Evolutionary conservation across 37 sponge, comb jelly and placozoan genomes (phyloP).

Genomic region (Hexactinellida sp.): DNA sequence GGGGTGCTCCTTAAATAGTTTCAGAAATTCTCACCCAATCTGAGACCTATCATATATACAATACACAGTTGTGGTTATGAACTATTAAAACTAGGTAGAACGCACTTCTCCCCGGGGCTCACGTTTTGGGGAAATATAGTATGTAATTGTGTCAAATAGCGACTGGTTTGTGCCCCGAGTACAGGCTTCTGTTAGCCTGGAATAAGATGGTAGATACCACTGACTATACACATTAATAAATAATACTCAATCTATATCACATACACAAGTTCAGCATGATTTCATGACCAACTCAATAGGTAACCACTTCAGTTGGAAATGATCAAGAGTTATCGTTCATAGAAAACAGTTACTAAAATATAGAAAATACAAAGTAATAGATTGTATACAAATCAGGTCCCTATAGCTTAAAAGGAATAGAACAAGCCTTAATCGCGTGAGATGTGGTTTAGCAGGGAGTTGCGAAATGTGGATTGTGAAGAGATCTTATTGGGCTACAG

Average conservation of each 20-base stretch:
- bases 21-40: too few species aligned
- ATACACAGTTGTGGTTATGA: too few species aligned
- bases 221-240: neutral
- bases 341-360: neutral
- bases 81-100: too few species aligned
- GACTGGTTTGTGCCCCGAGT: too few species aligned
- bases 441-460: neutral
- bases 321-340: neutral
- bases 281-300: neutral
- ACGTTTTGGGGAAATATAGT: too few species aligned
- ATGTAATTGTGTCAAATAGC: too few species aligned
- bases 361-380: conserved; percentile 15
- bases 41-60: too few species aligned
- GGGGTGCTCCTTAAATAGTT: too few species aligned
- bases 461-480: neutral
- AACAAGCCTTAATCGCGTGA: neutral
- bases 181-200: too few species aligned
- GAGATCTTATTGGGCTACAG: neutral
- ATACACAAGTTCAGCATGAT: neutral
- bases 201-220: too few species aligned
- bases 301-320: neutral
- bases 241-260: neutral
- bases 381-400: conserved; percentile 6
- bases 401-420: neutral
- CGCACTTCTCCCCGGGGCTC: too few species aligned